phyloP scores from a whole-genome alignment of 1,140 invertebrate genomes.

The Sitodiplosis mosellana region DNA sequence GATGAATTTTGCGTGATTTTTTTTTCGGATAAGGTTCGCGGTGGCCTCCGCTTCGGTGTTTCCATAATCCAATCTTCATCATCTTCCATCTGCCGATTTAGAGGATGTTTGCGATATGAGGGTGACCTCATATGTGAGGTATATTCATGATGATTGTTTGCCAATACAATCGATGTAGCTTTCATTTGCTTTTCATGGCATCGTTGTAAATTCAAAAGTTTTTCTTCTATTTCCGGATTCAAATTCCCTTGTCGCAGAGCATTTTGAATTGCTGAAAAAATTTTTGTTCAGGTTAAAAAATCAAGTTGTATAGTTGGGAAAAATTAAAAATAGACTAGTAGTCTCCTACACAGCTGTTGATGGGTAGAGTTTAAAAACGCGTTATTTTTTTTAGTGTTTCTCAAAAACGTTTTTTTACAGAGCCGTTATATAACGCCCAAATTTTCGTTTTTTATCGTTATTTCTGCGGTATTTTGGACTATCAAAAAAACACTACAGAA shows the following conservation, averaged over 20 bases:
- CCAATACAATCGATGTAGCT: constrained; percentile 7
- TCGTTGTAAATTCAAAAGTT: constrained; percentile 68
- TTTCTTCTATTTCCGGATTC: constrained; percentile 85
- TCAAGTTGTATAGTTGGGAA: no score
- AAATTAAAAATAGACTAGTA: no score
- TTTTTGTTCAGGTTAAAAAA: no score
- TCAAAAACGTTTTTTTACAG: no score
- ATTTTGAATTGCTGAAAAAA: constrained; percentile 59
- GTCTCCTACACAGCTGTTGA: no score
- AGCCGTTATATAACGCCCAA: no score
- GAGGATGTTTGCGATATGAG: constrained; percentile 8
- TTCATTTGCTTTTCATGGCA: constrained; percentile 71
- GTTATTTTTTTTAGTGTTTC: no score
- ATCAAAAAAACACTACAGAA: no score
- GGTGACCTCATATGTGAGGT: background rate
- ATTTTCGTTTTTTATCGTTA: no score
- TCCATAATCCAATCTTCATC: constrained; percentile 36
- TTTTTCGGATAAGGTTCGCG: constrained; percentile 5
- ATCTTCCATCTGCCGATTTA: constrained; percentile 19
- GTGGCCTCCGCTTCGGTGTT: constrained; percentile 27
- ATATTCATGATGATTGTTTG: background rate
- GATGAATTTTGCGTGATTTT: no score
- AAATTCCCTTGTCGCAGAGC: constrained; percentile 71
- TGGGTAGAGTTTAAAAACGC: no score
- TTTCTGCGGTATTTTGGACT: no score